Evolutionary conservation across 2,113 vertebrate genomes (phyloP), one percentile per base, ranked within the genome.

Genomic region (Pterophyllum scalare): DNA sequence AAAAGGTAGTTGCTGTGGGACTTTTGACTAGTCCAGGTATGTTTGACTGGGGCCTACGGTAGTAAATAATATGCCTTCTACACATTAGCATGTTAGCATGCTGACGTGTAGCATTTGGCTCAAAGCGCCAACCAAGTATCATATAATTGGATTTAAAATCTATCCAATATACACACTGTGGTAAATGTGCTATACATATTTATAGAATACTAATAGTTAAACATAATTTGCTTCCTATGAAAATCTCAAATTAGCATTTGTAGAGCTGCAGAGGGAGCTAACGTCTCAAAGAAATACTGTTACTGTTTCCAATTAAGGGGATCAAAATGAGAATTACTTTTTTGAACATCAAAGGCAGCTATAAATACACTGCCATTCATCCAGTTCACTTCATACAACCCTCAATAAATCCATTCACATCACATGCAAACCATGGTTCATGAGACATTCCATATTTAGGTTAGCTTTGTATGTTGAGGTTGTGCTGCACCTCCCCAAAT

Each of bases 271-370:
- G 57, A 38, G 54, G 61, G 59, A 75, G 40, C 67, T 60, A 64
- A 77, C 6, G 64, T 64, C 13, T 83, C n/a, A 77, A 65, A 87
- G 43, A 70, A 35, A 12, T 38, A 15, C 59, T 11, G 46, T 80
- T 67, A 60, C 79, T 85, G 84, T 89, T 20, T 72, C 67, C 80
- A 86, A 82, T 81, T 85, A 87, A 57, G 58, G 65, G 85, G 81
- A 89, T 88, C 81, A 74, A 77, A 88, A 85, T 75, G 64, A 59
- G 35, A 90, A 92, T 90, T 88, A 8, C 83, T 74, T 87, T 65
- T 86, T 20, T 85, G 61, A 87, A 75, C 74, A 91, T 95, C 91
- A 94, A 94, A 94, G 89, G 59, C 4, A 60, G 62, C 78, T 92
- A 86, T 81, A 89, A 92, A 92, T 91, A 90, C 78, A 75, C 31